Conservation (phyloP, 2,113 vertebrate species). For the Morphnarchus princeps region DNA sequence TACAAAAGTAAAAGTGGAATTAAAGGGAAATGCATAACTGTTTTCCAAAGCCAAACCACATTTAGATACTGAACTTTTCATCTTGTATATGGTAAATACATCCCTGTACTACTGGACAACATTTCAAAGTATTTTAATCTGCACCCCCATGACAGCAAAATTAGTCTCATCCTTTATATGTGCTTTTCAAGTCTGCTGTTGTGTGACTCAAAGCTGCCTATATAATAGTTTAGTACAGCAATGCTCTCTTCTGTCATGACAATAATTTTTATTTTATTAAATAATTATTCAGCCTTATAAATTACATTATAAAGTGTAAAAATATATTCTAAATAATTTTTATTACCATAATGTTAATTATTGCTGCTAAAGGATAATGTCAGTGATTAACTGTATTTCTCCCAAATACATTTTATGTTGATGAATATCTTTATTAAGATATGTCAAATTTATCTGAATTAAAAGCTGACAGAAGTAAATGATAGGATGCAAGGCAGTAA, state of each 20-base stretch:
- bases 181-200: neutral
- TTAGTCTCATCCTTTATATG: neutral
- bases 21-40: neutral
- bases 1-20: neutral
- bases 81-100: neutral
- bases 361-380: neutral
- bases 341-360: constrained; percentile 4
- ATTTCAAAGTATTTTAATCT: neutral
- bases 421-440: constrained; percentile 48
- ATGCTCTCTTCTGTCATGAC: neutral
- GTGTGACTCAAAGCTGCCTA: constrained; percentile 2
- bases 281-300: constrained; percentile 5
- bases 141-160: neutral
- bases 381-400: constrained; percentile 33
- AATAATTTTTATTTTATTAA: constrained; percentile 11
- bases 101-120: neutral
- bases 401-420: neutral
- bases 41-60: neutral
- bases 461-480: constrained; percentile 38
- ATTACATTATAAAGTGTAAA: neutral
- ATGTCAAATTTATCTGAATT: constrained; percentile 50
- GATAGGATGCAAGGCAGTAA: constrained; percentile 30
- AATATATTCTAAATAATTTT: neutral
- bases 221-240: neutral
- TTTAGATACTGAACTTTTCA: neutral